phyloP scores from a whole-genome alignment of 2,888 invertebrate species.

The Petrolisthes manimaculis region DNA sequence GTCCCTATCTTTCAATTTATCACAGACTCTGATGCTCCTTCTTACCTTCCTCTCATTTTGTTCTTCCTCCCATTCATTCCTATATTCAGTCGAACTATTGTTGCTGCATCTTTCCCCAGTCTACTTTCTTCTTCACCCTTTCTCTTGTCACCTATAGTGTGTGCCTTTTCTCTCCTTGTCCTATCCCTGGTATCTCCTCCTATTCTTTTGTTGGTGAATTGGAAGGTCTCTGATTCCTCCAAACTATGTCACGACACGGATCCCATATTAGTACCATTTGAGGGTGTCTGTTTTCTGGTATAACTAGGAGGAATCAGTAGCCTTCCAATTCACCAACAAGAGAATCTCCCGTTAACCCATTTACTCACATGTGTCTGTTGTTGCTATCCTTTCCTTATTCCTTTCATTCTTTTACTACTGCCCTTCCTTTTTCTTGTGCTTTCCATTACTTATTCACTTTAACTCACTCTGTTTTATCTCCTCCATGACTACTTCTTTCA shows the following conservation, averaged over 20 bases:
- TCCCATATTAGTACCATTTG: no score
- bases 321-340: no score
- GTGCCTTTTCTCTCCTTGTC: not conserved
- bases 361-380: not conserved
- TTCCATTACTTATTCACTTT: not conserved
- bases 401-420: not conserved
- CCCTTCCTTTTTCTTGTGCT: not conserved
- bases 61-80: not conserved
- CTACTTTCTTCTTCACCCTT: not conserved
- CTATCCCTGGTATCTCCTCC: not conserved
- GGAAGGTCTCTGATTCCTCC: no score
- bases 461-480: not conserved
- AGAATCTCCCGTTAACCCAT: not conserved
- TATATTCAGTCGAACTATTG: not conserved
- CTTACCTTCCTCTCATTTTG: not conserved
- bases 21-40: not conserved
- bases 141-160: not conserved
- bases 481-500: not conserved
- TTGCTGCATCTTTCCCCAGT: not conserved
- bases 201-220: no score
- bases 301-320: no score
- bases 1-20: no score
- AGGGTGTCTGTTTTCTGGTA: no score
- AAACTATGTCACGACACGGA: no score
- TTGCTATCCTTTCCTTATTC: not conserved